A percentile compares a stretch with the other conserved stretches of the same genome.
Evolutionary conservation across 2,888 invertebrate genomes (phyloP).

Genomic region (Eretmocerus hayati): DNA sequence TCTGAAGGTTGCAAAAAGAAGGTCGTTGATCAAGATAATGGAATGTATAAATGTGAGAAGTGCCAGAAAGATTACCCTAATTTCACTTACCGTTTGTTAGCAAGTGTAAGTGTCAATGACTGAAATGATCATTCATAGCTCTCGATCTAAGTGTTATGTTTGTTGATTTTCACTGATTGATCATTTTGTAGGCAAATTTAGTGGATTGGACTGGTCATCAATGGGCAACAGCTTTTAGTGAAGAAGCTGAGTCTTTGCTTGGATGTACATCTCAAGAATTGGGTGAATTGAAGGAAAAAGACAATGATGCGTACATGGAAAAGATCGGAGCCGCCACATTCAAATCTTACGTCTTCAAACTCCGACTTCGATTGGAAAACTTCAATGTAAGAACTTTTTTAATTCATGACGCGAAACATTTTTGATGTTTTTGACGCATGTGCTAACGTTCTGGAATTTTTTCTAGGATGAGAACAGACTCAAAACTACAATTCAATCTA

Average conservation of each 20-base stretch:
- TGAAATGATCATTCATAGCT: background rate
- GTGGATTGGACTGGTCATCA: conserved; percentile 82
- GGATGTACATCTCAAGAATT: conserved; percentile 67
- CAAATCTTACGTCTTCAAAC: conserved; percentile 71
- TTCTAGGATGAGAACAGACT: conserved; percentile 74
- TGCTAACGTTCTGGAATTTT: conserved; percentile 10
- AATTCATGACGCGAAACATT: conserved; percentile 1
- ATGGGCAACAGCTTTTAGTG: conserved; percentile 88
- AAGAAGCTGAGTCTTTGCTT: conserved; percentile 71
- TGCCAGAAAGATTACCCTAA: conserved; percentile 78
- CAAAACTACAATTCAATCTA: conserved; percentile 66
- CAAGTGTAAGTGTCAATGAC: conserved; percentile 58
- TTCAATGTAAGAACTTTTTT: conserved; percentile 67
- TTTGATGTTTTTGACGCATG: too few species aligned
- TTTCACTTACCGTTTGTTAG: conserved; percentile 78
- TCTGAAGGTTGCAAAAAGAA: conserved; percentile 90
- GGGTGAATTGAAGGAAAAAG: conserved; percentile 65
- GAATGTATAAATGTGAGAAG: conserved; percentile 89
- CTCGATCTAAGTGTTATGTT: background rate
- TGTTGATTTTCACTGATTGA: background rate
- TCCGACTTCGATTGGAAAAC: conserved; percentile 83
- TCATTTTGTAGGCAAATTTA: conserved; percentile 64
- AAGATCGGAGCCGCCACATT: conserved; percentile 72
- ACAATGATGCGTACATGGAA: conserved; percentile 60
- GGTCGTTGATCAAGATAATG: conserved; percentile 79